phyloP scores from a whole-genome alignment of 2,113 vertebrate species.

The Gymnocephalus cernua region DNA sequence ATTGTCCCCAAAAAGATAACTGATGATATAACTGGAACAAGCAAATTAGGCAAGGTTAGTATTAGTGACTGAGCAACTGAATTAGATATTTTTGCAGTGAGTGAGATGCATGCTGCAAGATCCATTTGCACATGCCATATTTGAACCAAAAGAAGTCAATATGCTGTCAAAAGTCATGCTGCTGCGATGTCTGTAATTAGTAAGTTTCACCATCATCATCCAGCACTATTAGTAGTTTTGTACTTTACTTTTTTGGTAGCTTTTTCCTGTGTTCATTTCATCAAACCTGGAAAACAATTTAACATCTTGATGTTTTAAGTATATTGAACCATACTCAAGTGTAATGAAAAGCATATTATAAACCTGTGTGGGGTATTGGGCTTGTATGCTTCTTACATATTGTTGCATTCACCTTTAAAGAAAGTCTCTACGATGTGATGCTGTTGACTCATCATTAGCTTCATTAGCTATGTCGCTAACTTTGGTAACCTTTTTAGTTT shows the following conservation, averaged over 20 bases:
- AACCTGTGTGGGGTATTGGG: not conserved
- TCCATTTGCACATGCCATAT: conserved; percentile 43
- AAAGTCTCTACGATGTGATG: not conserved
- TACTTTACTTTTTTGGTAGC: conserved; percentile 50
- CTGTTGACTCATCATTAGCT: not conserved
- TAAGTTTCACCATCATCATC: conserved; percentile 25
- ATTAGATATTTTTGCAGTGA: not conserved
- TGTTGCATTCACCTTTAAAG: conserved; percentile 7
- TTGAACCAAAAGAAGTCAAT: conserved; percentile 27
- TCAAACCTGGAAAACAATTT: conserved; percentile 62
- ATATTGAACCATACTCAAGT: not conserved
- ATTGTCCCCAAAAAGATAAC: conserved; percentile 3
- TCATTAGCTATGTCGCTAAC: not conserved
- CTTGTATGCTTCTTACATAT: not conserved
- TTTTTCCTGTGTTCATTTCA: conserved; percentile 53
- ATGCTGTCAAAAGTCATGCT: conserved; percentile 42
- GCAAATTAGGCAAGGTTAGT: conserved; percentile 35
- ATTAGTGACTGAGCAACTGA: not conserved
- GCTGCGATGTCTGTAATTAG: conserved; percentile 37
- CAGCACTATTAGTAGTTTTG: conserved; percentile 32
- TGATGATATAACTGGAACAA: not conserved
- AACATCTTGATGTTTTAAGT: conserved; percentile 40
- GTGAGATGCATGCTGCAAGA: conserved; percentile 37
- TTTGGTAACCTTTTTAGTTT: not conserved
- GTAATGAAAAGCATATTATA: not conserved